phyloP scores from a whole-genome alignment of 1,140 invertebrate species.

The Probaryconus sp. region DNA sequence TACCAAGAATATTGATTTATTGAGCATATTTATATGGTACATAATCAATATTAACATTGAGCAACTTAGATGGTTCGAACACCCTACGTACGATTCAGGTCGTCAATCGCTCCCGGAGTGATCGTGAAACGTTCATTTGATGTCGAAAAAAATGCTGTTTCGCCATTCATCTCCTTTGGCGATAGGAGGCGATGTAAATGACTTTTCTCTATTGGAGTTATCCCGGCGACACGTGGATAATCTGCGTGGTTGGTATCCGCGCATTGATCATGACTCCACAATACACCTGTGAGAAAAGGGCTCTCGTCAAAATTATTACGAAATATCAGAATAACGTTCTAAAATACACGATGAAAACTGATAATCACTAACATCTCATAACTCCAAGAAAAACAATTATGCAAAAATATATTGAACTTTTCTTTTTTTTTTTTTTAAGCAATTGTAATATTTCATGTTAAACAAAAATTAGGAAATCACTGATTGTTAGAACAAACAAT shows the following conservation, averaged over 20 bases:
- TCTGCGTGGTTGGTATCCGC: conserved; percentile 16
- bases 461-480: too few species aligned
- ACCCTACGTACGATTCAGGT: conserved; percentile 38
- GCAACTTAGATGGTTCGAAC: conserved; percentile 9
- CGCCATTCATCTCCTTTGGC: conserved; percentile 51
- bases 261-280: conserved; percentile 27
- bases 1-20: conserved; percentile 16
- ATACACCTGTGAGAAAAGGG: conserved; percentile 32
- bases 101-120: conserved; percentile 45
- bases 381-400: too few species aligned
- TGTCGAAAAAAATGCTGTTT: conserved; percentile 35
- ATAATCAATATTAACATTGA: conserved; percentile 30
- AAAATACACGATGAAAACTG: not conserved
- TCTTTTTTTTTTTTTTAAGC: too few species aligned
- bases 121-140: conserved; percentile 47
- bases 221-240: conserved; percentile 37
- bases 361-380: too few species aligned
- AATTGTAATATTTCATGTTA: too few species aligned
- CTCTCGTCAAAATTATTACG: conserved; percentile 29
- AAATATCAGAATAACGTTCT: conserved; percentile 15
- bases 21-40: not conserved
- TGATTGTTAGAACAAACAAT: too few species aligned
- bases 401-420: too few species aligned
- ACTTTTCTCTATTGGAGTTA: conserved; percentile 37
- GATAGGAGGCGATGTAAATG: conserved; percentile 38